phyloP scores from a whole-genome alignment of 2,888 invertebrate genomes.

The Sinohyriopsis cumingii region DNA sequence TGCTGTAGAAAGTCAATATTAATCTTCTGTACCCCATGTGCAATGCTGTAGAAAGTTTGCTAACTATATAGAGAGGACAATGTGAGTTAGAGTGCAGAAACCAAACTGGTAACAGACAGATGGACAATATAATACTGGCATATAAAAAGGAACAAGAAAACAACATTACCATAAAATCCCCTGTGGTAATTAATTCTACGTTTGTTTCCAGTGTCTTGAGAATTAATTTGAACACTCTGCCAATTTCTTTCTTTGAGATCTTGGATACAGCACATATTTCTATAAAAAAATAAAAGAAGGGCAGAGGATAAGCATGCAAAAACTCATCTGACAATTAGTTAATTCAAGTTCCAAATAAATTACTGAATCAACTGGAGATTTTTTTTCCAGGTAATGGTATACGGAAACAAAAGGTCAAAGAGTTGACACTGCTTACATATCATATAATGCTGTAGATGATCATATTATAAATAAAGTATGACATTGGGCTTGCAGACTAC shows the following conservation, averaged over 20 bases:
- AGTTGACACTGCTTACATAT: background rate
- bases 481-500: no score
- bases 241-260: slow-evolving; percentile 99
- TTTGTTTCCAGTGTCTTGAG: slow-evolving; percentile 96
- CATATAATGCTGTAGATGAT: no score
- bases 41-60: no score
- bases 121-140: no score
- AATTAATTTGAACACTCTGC: slow-evolving; percentile 97
- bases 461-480: no score
- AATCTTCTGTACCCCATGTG: no score
- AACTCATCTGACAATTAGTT: no score
- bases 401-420: background rate
- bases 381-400: background rate
- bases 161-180: slow-evolving; percentile 94
- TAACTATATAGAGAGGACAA: no score
- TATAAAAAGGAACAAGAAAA: no score
- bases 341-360: background rate
- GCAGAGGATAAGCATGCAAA: background rate
- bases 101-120: no score
- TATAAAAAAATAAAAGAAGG: slow-evolving; percentile 30
- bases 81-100: no score
- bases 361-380: slow-evolving; percentile 4
- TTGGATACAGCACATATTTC: slow-evolving; percentile 99
- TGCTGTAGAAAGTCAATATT: no score
- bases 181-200: slow-evolving; percentile 97